Evolutionary conservation across 2,797 vertebrate genomes (phyloP).

Genomic region (Strix occidentalis): DNA sequence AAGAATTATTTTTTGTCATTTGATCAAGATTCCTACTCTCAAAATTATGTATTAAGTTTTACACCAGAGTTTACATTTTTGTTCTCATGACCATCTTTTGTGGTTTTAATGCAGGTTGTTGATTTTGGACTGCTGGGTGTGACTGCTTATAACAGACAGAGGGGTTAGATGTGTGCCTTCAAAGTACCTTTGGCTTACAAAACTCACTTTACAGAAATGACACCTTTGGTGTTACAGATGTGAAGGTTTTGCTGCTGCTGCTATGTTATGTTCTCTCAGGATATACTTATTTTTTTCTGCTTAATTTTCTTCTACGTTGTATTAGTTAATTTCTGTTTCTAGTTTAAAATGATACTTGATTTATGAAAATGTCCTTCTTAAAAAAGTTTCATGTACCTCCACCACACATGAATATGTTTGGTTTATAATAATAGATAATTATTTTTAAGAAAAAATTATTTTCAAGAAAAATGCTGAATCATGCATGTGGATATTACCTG

Average conservation of each 20-base stretch:
- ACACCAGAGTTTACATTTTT: neutral
- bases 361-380: neutral
- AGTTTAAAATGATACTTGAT: neutral
- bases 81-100: neutral
- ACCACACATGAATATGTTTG: neutral
- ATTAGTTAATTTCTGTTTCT: neutral
- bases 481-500: neutral
- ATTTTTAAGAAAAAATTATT: neutral
- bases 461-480: neutral
- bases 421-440: neutral
- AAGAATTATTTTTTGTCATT: neutral
- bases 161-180: neutral
- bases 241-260: neutral
- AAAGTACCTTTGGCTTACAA: constrained; percentile 26
- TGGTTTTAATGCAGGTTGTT: neutral
- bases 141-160: neutral
- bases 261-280: neutral
- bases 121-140: neutral
- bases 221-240: neutral
- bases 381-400: neutral
- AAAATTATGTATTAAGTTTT: neutral
- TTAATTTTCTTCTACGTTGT: neutral
- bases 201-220: constrained; percentile 19
- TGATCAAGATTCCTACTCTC: neutral
- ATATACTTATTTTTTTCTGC: neutral